A percentile compares a stretch with the other conserved stretches of the same genome.
Conservation (phyloP, 2,888 invertebrate species). For the Coelopa pilipes region DNA sequence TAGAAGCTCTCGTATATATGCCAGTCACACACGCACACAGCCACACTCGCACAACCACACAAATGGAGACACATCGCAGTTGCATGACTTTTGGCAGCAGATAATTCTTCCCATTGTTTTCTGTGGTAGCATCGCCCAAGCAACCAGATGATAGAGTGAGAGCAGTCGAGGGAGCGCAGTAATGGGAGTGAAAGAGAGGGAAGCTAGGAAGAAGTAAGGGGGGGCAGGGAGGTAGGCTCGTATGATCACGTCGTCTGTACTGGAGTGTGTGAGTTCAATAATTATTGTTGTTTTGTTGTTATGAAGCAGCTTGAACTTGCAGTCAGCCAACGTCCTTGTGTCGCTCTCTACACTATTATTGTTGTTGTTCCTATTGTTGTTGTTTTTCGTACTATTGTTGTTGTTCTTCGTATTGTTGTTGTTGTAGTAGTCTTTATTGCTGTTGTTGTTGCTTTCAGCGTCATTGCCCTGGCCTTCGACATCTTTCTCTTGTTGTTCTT, state of each 20-base stretch:
- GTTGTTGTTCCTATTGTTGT: no score
- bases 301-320: background rate
- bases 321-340: background rate
- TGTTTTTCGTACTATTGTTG: no score
- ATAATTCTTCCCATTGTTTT: constrained; percentile 15
- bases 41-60: no score
- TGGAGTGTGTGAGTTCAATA: constrained; percentile 8
- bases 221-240: background rate
- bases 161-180: background rate
- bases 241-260: background rate
- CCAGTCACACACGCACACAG: background rate
- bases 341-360: no score
- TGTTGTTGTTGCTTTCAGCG: no score
- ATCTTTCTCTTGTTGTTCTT: no score
- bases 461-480: no score
- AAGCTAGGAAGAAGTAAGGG: background rate
- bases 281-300: background rate
- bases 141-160: background rate
- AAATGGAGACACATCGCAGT: background rate
- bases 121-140: constrained; percentile 1
- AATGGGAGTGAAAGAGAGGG: background rate
- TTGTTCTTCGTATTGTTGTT: no score
- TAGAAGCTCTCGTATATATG: background rate
- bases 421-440: no score
- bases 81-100: constrained; percentile 8